A percentile compares a stretch with the other conserved stretches of the same genome.
Evolutionary conservation across 1,140 invertebrate species (phyloP).

Genomic region (Lucilia cuprina): DNA sequence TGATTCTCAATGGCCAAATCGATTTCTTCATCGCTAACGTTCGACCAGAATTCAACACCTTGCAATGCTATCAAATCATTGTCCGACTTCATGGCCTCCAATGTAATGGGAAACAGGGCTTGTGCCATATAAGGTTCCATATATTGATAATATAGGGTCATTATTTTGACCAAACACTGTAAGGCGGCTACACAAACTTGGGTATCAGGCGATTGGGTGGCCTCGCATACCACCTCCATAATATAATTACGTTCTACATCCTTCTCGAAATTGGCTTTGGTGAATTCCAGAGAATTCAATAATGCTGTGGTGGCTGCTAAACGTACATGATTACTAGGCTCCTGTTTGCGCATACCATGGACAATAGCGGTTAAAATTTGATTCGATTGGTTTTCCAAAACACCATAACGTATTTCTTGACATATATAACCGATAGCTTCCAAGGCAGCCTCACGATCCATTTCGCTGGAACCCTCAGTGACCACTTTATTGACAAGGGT

Average conservation of each 20-base stretch:
- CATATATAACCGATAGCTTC: constrained; percentile 94
- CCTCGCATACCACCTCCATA: constrained; percentile 98
- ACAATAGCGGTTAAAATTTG: constrained; percentile 98
- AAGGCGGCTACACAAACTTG: constrained; percentile 93
- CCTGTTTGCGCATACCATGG: constrained; percentile 91
- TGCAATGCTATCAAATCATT: constrained; percentile 96
- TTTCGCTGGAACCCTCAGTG: constrained; percentile 83
- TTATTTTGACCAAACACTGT: constrained; percentile 98
- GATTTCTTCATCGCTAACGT: constrained; percentile 99
- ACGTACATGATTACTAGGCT: constrained; percentile 83
- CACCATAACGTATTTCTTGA: constrained; percentile 87
- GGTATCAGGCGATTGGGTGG: constrained; percentile 84
- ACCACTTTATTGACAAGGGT: constrained; percentile 91
- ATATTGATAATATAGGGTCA: constrained; percentile 97
- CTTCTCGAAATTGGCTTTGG: constrained; percentile 97
- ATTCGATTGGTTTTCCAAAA: constrained; percentile 90
- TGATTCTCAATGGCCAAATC: constrained; percentile 94
- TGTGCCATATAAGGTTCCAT: constrained; percentile 99
- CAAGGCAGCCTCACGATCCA: constrained; percentile 93
- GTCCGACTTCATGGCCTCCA: constrained; percentile 98
- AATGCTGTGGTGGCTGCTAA: constrained; percentile 96
- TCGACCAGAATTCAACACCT: constrained; percentile 99
- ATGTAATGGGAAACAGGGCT: constrained; percentile 97
- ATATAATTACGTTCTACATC: constrained; percentile 98
- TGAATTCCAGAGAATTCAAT: constrained; percentile 98